Evolutionary conservation across 2,113 vertebrate genomes (phyloP).

Genomic region (Oriolus oriolus): DNA sequence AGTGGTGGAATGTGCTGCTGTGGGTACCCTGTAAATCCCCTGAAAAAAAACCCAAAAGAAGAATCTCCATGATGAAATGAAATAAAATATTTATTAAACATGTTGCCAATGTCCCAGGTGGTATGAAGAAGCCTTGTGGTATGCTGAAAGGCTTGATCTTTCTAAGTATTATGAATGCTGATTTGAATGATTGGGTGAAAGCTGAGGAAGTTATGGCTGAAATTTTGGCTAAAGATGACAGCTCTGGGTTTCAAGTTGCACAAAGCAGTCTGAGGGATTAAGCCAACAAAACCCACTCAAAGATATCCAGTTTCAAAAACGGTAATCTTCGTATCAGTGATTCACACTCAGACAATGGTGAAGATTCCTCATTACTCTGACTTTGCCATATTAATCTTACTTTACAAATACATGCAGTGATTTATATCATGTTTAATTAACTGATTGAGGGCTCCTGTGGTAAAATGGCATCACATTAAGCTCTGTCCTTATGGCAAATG

Average conservation of each 20-base stretch:
- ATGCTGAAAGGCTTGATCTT: constrained; percentile 81
- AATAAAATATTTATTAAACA: constrained; percentile 78
- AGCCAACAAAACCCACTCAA: constrained; percentile 79
- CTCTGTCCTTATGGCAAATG: constrained; percentile 80
- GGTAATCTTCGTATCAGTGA: constrained; percentile 72
- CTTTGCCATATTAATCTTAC: constrained; percentile 80
- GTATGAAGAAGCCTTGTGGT: constrained; percentile 68
- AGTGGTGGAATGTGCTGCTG: constrained; percentile 54
- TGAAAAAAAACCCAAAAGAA: neutral
- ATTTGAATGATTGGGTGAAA: constrained; percentile 78
- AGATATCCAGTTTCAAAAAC: constrained; percentile 80
- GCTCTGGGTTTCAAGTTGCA: constrained; percentile 74
- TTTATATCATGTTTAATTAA: constrained; percentile 88
- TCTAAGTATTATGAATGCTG: constrained; percentile 71
- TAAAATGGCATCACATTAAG: constrained; percentile 78
- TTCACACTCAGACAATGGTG: constrained; percentile 70
- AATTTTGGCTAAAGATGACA: constrained; percentile 85
- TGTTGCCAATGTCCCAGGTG: constrained; percentile 72
- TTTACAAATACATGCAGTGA: constrained; percentile 78
- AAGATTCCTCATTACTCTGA: constrained; percentile 71
- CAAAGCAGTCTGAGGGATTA: constrained; percentile 79
- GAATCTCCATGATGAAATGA: constrained; percentile 60
- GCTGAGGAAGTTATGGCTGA: constrained; percentile 79
- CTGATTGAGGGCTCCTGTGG: constrained; percentile 79
- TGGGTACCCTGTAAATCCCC: constrained; percentile 23